Percentiles rank a stretch among this genome's conserved stretches.
These are phyloP conservation scores for Cavia aperea DNA, from an alignment of 2,113 vertebrate species.

Conservation along the genomic window DNA sequence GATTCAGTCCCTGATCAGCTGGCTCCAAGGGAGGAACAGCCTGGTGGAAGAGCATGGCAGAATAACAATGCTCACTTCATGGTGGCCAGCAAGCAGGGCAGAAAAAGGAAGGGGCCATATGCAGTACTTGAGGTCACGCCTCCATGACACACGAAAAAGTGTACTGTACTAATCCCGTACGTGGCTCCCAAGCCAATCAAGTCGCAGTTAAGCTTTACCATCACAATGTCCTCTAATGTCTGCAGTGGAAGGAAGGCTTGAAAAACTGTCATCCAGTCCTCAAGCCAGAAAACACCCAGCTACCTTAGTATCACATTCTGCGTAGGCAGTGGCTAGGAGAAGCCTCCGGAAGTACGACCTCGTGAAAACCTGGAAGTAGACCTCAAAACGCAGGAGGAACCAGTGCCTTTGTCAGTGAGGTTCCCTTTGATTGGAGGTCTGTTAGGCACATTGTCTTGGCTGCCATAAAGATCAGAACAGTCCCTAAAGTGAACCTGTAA, in stretches of 20 bases:
- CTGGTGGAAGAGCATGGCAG: too few species aligned
- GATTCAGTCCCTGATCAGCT: neutral
- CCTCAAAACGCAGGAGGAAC: neutral
- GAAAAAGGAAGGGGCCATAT: neutral
- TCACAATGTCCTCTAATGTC: too few species aligned
- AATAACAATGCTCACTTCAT: neutral
- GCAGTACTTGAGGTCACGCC: neutral
- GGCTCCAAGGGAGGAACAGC: neutral
- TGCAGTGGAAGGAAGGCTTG: neutral
- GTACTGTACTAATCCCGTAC: too few species aligned
- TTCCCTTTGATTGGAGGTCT: neutral
- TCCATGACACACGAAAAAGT: neutral
- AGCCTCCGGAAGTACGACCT: neutral
- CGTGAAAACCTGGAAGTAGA: neutral
- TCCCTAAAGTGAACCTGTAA: neutral
- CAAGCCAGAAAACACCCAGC: neutral
- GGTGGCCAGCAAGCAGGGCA: neutral
- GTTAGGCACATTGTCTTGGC: neutral
- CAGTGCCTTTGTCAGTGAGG: neutral
- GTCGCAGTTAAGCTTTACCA: neutral
- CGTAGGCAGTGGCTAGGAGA: accelerated
- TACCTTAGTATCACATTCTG: neutral
- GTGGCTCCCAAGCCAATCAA: neutral
- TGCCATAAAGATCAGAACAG: neutral
- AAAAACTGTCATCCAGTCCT: neutral